phyloP scores from a whole-genome alignment of 2,797 vertebrate species.

The Zalophus californianus region DNA sequence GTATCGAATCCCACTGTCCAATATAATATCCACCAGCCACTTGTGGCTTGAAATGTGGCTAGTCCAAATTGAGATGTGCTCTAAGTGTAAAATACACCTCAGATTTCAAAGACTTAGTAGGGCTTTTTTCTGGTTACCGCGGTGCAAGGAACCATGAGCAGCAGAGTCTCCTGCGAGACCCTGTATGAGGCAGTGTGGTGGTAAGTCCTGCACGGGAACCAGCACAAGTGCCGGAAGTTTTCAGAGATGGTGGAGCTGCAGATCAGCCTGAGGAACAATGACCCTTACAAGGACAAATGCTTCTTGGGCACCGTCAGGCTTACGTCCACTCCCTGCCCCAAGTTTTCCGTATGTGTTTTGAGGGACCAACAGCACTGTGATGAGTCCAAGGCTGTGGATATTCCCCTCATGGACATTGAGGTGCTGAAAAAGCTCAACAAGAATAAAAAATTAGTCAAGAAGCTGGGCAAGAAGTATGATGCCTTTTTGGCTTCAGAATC shows the following conservation, averaged over 20 bases:
- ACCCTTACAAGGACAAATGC: no score
- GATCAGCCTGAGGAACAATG: no score
- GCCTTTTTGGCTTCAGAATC: slow-evolving; percentile 71
- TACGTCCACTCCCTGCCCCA: no score
- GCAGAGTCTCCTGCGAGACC: background rate
- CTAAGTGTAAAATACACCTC: background rate
- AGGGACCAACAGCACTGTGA: slow-evolving; percentile 96
- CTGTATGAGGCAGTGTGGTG: accelerated
- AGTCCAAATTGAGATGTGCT: background rate
- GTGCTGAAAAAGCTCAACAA: slow-evolving; percentile 97
- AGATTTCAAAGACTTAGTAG: slow-evolving; percentile 64
- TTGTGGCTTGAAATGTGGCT: background rate
- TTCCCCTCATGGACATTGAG: slow-evolving; percentile 96
- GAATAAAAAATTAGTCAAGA: slow-evolving; percentile 96
- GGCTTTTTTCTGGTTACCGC: background rate
- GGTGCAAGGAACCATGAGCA: accelerated
- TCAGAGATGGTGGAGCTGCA: no score
- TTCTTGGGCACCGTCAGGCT: no score
- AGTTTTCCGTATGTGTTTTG: slow-evolving; percentile 92
- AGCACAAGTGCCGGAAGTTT: background rate
- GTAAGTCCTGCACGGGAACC: background rate
- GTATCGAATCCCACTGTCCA: background rate
- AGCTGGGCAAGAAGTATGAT: slow-evolving; percentile 83
- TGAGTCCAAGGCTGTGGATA: slow-evolving; percentile 92
- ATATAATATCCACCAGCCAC: background rate